Evolutionary conservation across 1,140 invertebrate species (phyloP).

Genomic region (Drosophila aff.): DNA sequence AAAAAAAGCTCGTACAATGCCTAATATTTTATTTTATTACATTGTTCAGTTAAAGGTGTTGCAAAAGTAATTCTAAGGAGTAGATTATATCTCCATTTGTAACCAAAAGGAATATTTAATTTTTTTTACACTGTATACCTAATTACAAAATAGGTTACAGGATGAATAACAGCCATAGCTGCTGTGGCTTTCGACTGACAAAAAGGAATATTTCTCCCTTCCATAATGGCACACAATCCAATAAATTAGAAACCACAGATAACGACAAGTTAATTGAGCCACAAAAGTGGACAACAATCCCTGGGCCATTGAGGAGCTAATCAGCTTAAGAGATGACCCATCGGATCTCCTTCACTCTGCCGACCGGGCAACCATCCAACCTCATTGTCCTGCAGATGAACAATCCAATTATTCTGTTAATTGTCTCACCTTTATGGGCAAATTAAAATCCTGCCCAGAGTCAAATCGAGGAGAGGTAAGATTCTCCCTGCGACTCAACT

Average conservation of each 20-base stretch:
- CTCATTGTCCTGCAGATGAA: conserved; percentile 63
- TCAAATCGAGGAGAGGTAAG: conserved; percentile 59
- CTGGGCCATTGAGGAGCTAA: conserved; percentile 34
- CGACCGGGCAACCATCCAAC: neutral
- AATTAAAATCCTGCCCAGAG: conserved; percentile 79
- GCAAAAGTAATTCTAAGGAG: neutral
- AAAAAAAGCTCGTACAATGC: neutral
- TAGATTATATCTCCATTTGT: neutral
- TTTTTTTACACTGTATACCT: no score
- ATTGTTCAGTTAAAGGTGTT: no score
- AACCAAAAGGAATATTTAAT: neutral
- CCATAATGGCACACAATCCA: neutral
- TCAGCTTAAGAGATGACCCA: conserved; percentile 44
- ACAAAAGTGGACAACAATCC: conserved; percentile 3
- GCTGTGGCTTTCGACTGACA: no score
- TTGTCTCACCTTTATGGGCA: conserved; percentile 83
- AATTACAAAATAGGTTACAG: no score
- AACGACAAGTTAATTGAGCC: conserved; percentile 26
- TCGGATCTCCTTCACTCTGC: conserved; percentile 16
- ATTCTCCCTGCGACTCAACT: conserved; percentile 3
- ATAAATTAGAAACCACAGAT: conserved; percentile 10
- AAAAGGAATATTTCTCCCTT: neutral
- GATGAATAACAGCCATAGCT: no score
- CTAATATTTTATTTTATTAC: neutral
- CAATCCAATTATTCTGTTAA: conserved; percentile 83